phyloP scores from a whole-genome alignment of 1,140 invertebrate species.

The Globodera rostochiensis region DNA sequence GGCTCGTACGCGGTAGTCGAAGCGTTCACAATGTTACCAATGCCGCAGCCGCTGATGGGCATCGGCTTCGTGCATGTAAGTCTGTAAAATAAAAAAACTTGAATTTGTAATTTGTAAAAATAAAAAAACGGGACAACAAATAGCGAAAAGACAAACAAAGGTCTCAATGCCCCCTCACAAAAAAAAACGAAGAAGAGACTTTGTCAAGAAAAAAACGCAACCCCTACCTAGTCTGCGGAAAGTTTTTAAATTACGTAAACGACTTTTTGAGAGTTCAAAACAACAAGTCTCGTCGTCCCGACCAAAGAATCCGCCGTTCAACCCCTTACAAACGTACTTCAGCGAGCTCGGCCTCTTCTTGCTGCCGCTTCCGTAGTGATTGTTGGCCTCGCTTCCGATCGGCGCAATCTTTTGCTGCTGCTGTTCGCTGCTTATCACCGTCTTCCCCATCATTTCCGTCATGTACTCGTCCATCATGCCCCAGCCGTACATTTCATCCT shows the following conservation, averaged over 20 bases:
- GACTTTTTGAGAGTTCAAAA: too few species aligned
- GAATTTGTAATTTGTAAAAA: not conserved
- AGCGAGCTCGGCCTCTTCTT: constrained; percentile 13
- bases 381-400: constrained; percentile 17
- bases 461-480: constrained; percentile 2
- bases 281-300: too few species aligned
- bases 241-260: too few species aligned
- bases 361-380: not conserved
- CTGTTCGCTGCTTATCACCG: not conserved
- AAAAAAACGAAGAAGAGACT: too few species aligned
- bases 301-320: too few species aligned
- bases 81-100: constrained; percentile 5
- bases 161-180: too few species aligned
- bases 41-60: not conserved
- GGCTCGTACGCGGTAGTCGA: constrained; percentile 14
- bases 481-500: not conserved
- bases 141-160: too few species aligned
- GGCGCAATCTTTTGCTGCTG: constrained; percentile 16
- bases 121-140: too few species aligned
- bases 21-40: not conserved
- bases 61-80: constrained; percentile 6
- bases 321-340: not conserved
- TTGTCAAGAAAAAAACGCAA: too few species aligned
- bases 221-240: too few species aligned
- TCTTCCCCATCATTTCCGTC: not conserved